phyloP scores from a whole-genome alignment of 2,888 invertebrate species.

The Caenorhabditis panamensis region DNA sequence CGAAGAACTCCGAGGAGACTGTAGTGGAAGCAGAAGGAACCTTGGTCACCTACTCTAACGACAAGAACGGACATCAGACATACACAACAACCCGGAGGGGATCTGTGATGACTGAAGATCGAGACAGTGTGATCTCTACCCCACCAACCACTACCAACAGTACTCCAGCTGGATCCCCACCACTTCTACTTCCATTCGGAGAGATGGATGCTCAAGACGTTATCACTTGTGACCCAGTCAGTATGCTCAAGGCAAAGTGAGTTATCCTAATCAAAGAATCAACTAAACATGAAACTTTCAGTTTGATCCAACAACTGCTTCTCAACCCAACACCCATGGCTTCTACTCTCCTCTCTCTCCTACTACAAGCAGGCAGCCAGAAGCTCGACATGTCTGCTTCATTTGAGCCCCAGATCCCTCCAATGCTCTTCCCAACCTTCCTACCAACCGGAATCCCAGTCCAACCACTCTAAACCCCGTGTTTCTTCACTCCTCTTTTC shows the following conservation, averaged over 20 bases:
- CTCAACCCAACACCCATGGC: constrained; percentile 11
- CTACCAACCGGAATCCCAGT: constrained; percentile 39
- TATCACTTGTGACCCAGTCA: constrained; percentile 11
- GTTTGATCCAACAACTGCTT: constrained; percentile 31
- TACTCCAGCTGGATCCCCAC: constrained; percentile 44
- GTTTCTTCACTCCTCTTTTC: constrained; percentile 28
- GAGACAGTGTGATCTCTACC: constrained; percentile 28
- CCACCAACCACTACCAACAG: constrained; percentile 33
- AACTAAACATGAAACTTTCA: constrained; percentile 12
- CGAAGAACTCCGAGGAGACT: constrained; percentile 43
- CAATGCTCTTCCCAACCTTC: constrained; percentile 33
- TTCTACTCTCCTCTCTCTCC: constrained; percentile 15
- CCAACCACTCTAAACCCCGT: constrained; percentile 11
- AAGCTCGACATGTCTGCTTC: not conserved
- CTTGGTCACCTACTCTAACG: constrained; percentile 52
- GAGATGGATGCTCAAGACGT: constrained; percentile 20
- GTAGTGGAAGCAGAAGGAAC: constrained; percentile 32
- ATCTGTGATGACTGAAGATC: constrained; percentile 39
- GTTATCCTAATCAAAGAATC: not conserved
- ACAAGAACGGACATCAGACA: constrained; percentile 46
- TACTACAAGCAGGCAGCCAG: constrained; percentile 13
- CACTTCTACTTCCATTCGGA: constrained; percentile 34
- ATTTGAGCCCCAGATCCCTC: constrained; percentile 24
- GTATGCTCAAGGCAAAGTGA: constrained; percentile 19
- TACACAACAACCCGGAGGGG: constrained; percentile 53